Base-by-base conservation (phyloP, 2,888 invertebrate genomes). In the Heterodera filipjevi region DNA sequence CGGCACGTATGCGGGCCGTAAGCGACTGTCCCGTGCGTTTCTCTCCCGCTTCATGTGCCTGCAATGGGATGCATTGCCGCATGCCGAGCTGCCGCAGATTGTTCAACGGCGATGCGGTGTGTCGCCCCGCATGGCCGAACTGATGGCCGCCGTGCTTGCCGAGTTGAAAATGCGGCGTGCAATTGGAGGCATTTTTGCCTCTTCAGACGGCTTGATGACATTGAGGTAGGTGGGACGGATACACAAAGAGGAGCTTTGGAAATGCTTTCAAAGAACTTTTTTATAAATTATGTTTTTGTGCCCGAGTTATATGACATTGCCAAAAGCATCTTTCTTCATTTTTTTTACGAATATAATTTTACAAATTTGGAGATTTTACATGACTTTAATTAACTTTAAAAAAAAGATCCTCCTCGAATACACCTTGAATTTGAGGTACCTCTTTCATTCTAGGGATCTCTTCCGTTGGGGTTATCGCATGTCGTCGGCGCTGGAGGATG, bases 11-110 rank as follows among this genome's bases (percentile, higher is more conserved):
- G 98, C 97, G 1, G 99, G 99, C 0, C 92, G 99, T 72, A 99
- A 96, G 91, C 90, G 92, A n/a, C 90, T 99, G 8, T 98, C 98
- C 0, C 92, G 98, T 83, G 99, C 99, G 0, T 98, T 99, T 88
- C 93, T 97, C 86, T 99, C 99, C 90, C 92, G 98, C 84, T 99
- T 99, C 90, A 94, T 99, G 12, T 97, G 99, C 90, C 91, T 99
- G 5, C 96, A 82, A 39, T 80, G 59, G 49, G 80, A 80, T 30
- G 71, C 83, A 66, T 77, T 84, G 53, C 85, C 84, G 44, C 79
- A 79, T 35, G 66, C 46, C 12, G 99, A 99, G 89, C 90, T 99
- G 79, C 94, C 95, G 90, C 92, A 84, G 72, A 88, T 88, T 83
- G 87, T 88, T 8, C 76, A 81, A 44, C 78, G 81, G 14, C 80